phyloP scores from a whole-genome alignment of 2,113 vertebrate genomes.

The Neogale vison region DNA sequence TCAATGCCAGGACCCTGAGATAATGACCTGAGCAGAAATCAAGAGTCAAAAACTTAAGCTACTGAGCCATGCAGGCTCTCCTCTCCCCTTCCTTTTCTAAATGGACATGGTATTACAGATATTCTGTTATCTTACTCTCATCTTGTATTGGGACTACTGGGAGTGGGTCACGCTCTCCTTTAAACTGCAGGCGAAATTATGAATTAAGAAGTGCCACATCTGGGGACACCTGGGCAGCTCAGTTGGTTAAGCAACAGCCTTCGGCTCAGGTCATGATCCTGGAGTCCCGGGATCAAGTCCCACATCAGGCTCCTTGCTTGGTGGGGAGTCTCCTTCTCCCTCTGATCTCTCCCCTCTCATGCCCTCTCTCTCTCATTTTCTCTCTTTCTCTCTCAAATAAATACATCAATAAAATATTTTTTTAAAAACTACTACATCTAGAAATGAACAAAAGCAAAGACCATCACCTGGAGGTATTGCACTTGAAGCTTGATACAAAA shows the following conservation, averaged over 20 bases:
- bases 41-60: background rate
- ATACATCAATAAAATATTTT: too few relatives aligned
- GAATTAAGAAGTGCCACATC: background rate
- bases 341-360: too few relatives aligned
- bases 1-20: background rate
- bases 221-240: too few relatives aligned
- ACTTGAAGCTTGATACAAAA: background rate
- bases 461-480: background rate
- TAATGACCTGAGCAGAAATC: background rate
- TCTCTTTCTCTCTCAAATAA: too few relatives aligned
- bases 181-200: background rate
- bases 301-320: too few relatives aligned
- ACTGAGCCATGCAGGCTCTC: background rate
- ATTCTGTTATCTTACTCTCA: background rate
- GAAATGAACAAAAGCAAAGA: background rate
- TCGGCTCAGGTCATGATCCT: too few relatives aligned
- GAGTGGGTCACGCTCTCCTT: background rate
- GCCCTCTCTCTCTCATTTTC: too few relatives aligned
- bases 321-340: too few relatives aligned
- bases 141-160: background rate
- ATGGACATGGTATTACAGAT: background rate
- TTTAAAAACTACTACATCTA: background rate
- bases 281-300: too few relatives aligned
- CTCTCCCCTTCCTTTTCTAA: background rate
- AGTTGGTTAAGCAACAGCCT: too few relatives aligned